phyloP scores from a whole-genome alignment of 2,113 vertebrate species.

The Boulengerochromis microlepis region DNA sequence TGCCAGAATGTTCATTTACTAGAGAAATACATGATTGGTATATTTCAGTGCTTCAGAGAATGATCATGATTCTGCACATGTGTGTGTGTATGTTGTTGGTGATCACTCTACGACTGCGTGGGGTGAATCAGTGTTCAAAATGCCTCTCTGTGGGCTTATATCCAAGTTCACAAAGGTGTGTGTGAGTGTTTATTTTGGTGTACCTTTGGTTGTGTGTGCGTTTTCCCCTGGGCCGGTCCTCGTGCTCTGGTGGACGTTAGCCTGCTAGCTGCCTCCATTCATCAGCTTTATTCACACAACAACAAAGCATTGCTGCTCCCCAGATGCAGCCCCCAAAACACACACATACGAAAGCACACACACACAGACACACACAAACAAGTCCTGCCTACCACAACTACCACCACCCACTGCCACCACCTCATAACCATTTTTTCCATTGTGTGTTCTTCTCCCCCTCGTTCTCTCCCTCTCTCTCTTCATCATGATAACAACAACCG shows the following conservation, averaged over 20 bases:
- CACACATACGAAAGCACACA: constrained; percentile 12
- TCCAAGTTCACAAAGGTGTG: neutral
- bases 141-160: neutral
- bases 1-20: neutral
- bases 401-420: neutral
- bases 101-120: neutral
- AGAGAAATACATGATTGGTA: neutral
- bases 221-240: constrained; percentile 78
- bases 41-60: neutral
- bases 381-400: neutral
- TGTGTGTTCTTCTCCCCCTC: neutral
- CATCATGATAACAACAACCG: constrained; percentile 45
- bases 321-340: constrained; percentile 40
- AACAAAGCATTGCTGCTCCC: constrained; percentile 81
- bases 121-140: neutral
- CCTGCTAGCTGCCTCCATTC: constrained; percentile 75
- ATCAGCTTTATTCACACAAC: constrained; percentile 84
- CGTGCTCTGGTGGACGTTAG: constrained; percentile 74
- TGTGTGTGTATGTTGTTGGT: neutral
- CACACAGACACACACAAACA: neutral
- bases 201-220: constrained; percentile 31
- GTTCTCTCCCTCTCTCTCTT: neutral
- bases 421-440: neutral
- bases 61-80: neutral
- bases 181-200: neutral